phyloP scores from a whole-genome alignment of 2,797 vertebrate species.

The Clarias pachynema region DNA sequence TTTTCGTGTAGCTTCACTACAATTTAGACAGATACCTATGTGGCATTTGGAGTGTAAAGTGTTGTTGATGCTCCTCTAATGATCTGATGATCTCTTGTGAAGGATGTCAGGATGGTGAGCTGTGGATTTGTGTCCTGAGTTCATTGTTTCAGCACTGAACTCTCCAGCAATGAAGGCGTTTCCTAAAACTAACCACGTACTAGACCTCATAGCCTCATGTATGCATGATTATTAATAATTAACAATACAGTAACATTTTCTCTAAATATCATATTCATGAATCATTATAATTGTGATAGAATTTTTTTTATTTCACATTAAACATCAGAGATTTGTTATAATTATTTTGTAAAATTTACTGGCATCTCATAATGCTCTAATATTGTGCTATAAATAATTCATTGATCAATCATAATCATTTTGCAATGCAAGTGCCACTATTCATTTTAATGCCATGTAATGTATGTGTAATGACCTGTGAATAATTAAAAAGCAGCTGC shows the following conservation, averaged over 20 bases:
- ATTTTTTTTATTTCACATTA: not conserved
- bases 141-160: conserved; percentile 16
- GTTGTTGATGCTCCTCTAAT: conserved; percentile 19
- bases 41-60: not conserved
- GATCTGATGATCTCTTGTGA: conserved; percentile 43
- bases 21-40: not conserved
- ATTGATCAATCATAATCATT: not conserved
- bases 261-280: not conserved
- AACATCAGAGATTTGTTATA: not conserved
- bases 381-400: not conserved
- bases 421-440: not conserved
- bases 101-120: conserved; percentile 40
- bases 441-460: not conserved
- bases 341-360: not conserved
- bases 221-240: not conserved
- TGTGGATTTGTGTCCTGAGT: not conserved
- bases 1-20: not conserved
- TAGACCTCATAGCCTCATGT: not conserved
- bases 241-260: not conserved
- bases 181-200: not conserved
- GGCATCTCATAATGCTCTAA: not conserved
- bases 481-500: not conserved
- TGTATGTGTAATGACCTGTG: not conserved
- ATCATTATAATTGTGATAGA: not conserved
- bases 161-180: conserved; percentile 10